Evolutionary conservation across 2,888 invertebrate genomes (phyloP), one percentile per base, ranked within the genome.

Genomic region (Diabrotica balteata): DNA sequence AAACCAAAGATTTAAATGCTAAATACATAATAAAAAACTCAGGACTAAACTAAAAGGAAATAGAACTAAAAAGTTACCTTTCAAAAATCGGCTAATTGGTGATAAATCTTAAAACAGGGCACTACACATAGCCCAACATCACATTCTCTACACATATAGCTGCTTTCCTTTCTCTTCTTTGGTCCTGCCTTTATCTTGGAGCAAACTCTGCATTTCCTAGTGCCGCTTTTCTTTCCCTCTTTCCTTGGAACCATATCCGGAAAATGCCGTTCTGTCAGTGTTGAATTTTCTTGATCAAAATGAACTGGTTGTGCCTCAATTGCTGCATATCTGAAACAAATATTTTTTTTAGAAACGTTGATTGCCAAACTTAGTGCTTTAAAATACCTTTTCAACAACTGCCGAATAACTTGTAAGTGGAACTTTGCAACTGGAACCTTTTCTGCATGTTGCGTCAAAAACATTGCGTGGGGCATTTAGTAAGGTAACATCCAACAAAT

Each of bases 171-270:
- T n/a, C n/a, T n/a, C n/a, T n/a, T n/a, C n/a, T n/a, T n/a, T n/a
- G n/a, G n/a, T n/a, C n/a, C n/a, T n/a, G n/a, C n/a, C n/a, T n/a
- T n/a, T n/a, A n/a, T n/a, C n/a, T 45, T 65, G 49, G 65, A 65
- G 61, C 65, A 65, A 64, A 65, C 65, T 2, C 59, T 49, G 51
- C 65, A 65, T 60, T 59, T 65, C 50, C 59, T 65, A 50, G 59
- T 63, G 45, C 59, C 59, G 32, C 49, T 8, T 49, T 64, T 64
- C 46, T 63, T 8, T 49, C 59, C 50, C 32, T 64, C 44, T 65
- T 65, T 60, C n/a, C 43, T 17, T 17, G 17, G 17, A 17, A 17
- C 17, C 17, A 17, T 1, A 1, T 17, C 17, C 2, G 17, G 46
- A 46, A 46, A 46, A 46, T 46, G 46, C 46, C 46, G 10, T 46